Conservation (phyloP, 2,113 vertebrate species). For the Gymnarchus niloticus region DNA sequence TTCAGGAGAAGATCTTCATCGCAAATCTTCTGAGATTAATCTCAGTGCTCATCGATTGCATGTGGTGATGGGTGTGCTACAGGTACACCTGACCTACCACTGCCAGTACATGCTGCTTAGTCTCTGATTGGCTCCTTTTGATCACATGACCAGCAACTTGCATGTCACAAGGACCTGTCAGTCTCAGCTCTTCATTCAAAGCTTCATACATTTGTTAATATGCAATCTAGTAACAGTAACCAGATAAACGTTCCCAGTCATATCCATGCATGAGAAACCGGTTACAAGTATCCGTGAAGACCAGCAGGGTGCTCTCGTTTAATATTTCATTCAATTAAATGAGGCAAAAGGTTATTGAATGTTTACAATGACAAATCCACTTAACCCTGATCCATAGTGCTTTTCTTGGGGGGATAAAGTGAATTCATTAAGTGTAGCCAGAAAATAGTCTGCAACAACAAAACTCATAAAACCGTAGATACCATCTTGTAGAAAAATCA, state of each 20-base stretch:
- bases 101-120: not conserved
- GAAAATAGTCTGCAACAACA: slow-evolving; percentile 11
- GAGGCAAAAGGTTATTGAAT: not conserved
- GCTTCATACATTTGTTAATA: not conserved
- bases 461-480: not conserved
- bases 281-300: not conserved
- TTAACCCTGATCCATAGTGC: not conserved
- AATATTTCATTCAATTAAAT: not conserved
- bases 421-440: not conserved
- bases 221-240: not conserved
- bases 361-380: not conserved
- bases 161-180: not conserved
- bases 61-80: not conserved
- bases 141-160: not conserved
- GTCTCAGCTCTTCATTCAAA: not conserved
- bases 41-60: slow-evolving; percentile 37
- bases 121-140: not conserved
- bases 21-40: slow-evolving; percentile 31
- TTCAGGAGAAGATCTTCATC: slow-evolving; percentile 34
- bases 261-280: not conserved
- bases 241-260: not conserved
- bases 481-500: slow-evolving; percentile 20
- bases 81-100: slow-evolving; percentile 12
- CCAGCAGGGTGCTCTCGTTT: not conserved
- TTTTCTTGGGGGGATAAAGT: not conserved